These are phyloP conservation scores for Philotrypesis tridentata DNA, from an alignment of 1,140 invertebrate species.

Conservation along the genomic window DNA sequence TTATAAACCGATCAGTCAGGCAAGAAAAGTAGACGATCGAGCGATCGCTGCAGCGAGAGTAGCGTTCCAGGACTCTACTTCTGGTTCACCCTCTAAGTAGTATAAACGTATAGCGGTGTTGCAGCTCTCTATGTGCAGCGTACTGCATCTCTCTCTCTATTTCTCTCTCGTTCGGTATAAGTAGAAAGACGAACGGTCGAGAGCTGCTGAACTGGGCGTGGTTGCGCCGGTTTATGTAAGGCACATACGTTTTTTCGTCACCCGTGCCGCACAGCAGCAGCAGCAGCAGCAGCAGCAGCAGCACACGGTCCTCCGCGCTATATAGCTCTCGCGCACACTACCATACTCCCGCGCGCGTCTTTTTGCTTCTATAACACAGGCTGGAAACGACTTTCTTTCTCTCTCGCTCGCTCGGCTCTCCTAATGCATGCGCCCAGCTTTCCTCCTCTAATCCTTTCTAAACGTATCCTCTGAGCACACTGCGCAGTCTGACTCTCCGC, in stretches of 20 bases:
- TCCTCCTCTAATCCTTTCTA: conserved; percentile 42
- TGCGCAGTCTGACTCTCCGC: conserved; percentile 2
- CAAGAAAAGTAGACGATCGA: no score
- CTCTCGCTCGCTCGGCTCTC: background rate
- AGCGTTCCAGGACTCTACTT: background rate
- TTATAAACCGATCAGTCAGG: no score
- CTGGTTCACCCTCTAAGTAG: conserved; percentile 1
- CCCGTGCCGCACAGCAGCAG: no score
- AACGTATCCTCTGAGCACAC: conserved; percentile 35
- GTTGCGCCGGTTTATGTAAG: conserved; percentile 47
- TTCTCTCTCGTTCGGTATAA: background rate
- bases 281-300: background rate
- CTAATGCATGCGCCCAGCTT: conserved; percentile 41
- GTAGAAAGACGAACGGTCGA: conserved; percentile 9
- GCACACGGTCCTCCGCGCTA: background rate
- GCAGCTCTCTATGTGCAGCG: conserved; percentile 2
- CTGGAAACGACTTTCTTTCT: background rate
- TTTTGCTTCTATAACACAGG: background rate
- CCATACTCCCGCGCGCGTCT: background rate
- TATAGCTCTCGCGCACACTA: background rate
- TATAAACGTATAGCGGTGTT: background rate
- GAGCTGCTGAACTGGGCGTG: conserved; percentile 37
- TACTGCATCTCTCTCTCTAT: background rate
- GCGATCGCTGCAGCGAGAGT: background rate
- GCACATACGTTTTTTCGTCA: conserved; percentile 50